These are phyloP conservation scores for Sthenelais limicola DNA, from an alignment of 2,888 invertebrate species.

Conservation along the genomic window DNA sequence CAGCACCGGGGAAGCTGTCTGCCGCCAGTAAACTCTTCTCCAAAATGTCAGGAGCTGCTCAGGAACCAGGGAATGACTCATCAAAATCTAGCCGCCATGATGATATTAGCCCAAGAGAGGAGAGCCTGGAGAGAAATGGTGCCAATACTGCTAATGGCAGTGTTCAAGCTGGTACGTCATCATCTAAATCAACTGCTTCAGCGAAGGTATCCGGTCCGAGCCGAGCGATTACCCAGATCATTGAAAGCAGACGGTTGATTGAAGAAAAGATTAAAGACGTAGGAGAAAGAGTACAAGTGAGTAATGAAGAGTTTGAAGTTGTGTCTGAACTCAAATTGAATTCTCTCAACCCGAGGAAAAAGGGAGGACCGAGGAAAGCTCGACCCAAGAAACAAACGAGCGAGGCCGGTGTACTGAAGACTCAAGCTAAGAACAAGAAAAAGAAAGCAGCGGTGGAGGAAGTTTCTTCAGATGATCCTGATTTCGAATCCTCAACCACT, in stretches of 20 bases:
- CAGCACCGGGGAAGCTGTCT: background rate
- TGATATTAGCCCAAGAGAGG: background rate
- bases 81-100: background rate
- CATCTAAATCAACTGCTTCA: background rate
- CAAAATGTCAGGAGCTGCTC: background rate
- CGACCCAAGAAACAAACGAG: constrained; percentile 4
- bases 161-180: background rate
- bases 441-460: background rate
- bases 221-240: too few relatives aligned
- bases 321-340: background rate
- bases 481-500: background rate
- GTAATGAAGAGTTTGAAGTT: background rate
- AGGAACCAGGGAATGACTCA: background rate
- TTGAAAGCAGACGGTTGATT: too few relatives aligned
- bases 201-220: too few relatives aligned
- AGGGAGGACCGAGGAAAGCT: background rate
- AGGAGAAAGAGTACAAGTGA: too few relatives aligned
- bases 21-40: constrained; percentile 30
- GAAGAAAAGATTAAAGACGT: too few relatives aligned
- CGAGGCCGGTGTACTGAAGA: background rate
- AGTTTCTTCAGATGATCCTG: background rate
- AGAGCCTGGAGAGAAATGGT: background rate
- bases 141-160: background rate
- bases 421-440: background rate
- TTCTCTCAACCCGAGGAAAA: background rate